These are phyloP conservation scores for Tamias sibiricus DNA, from an alignment of 2,113 vertebrate genomes.

Conservation along the genomic window DNA sequence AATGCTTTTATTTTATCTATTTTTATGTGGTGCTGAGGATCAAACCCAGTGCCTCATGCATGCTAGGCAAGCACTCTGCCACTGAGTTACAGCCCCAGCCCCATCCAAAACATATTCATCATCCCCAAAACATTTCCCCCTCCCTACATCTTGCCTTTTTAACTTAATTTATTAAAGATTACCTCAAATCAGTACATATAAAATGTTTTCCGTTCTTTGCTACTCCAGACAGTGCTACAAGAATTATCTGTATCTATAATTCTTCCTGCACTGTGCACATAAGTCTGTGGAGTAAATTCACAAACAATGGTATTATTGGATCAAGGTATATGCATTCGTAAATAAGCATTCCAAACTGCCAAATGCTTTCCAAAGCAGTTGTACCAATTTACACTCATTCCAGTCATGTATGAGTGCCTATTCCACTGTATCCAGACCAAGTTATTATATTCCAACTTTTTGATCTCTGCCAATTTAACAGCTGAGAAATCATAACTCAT, in stretches of 20 bases:
- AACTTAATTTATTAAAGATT: neutral
- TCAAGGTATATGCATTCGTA: neutral
- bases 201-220: neutral
- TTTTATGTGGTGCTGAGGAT: too few relatives aligned
- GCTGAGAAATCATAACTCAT: neutral
- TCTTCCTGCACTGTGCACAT: neutral
- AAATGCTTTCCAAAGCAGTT: neutral
- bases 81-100: too few relatives aligned
- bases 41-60: too few relatives aligned
- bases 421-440: neutral
- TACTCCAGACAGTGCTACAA: neutral
- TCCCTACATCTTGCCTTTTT: neutral
- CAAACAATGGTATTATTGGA: neutral
- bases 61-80: too few relatives aligned
- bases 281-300: neutral
- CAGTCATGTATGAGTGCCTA: neutral
- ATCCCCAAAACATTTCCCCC: neutral
- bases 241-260: neutral
- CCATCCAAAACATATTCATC: neutral
- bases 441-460: neutral
- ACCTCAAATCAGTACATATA: neutral
- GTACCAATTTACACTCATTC: neutral
- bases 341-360: neutral
- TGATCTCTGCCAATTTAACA: neutral
- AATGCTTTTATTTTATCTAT: too few relatives aligned